phyloP scores from a whole-genome alignment of 2,113 vertebrate genomes.

The Clupea harengus region DNA sequence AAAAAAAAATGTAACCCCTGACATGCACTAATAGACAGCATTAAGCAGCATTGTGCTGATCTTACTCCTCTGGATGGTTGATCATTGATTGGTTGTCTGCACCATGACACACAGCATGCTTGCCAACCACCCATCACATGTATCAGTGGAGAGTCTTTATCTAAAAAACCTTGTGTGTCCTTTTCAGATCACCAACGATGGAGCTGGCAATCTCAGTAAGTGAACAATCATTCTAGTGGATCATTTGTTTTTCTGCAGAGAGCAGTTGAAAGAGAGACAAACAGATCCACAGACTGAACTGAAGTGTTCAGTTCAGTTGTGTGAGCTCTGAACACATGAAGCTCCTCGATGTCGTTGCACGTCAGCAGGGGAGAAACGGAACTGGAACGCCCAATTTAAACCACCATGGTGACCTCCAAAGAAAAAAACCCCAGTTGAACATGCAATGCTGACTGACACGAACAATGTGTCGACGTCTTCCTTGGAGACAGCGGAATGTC shows the following conservation, averaged over 20 bases:
- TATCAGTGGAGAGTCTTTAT: not conserved
- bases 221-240: not conserved
- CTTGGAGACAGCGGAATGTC: not conserved
- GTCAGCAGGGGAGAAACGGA: not conserved
- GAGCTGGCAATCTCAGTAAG: slow-evolving; percentile 3
- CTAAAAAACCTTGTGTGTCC: not conserved
- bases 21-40: not conserved
- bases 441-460: not conserved
- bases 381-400: not conserved
- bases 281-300: not conserved
- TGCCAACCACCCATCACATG: not conserved
- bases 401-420: not conserved
- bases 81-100: not conserved
- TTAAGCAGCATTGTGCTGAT: not conserved
- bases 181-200: not conserved
- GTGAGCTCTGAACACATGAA: not conserved
- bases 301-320: no score
- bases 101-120: not conserved
- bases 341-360: not conserved
- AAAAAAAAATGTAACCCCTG: not conserved
- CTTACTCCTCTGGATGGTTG: not conserved
- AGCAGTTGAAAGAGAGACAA: not conserved
- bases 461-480: not conserved
- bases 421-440: not conserved
- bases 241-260: not conserved